Evolutionary conservation across 2,888 invertebrate species (phyloP), one percentile per base, ranked within the genome.

Genomic region (Himalopsyche japonica): DNA sequence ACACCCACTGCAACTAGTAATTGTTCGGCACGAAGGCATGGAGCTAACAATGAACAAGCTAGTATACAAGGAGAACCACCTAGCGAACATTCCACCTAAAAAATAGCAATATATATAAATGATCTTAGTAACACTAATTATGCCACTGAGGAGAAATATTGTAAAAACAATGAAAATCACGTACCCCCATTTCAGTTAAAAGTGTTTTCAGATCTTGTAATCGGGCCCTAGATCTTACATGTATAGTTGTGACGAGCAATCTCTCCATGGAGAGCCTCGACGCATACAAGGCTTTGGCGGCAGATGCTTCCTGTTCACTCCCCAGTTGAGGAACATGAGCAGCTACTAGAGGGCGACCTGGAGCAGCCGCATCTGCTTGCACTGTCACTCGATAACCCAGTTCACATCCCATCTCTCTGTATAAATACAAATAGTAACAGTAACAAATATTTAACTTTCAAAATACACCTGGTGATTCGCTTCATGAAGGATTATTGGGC

Each of bases 221-320:
- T 76, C 98, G 93, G 87, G 96, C 96, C 82, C 97, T 94, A 0
- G 98, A 97, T 87, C 99, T 94, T 83, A 98, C 96, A 89, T 99
- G 98, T 88, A 99, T 98, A 0, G 98, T 98, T 89, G 98, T 98
- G 7, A 98, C 98, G 49, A 99, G 93, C 81, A 99, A 92, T 49
- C 98, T 95, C 92, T 99, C 99, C 95, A 99, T 97, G 6, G 98
- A 98, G n/a, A 99, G 93, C 88, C 97, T 95, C 90, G 98, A 98
- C 32, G 97, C 97, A 88, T 97, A 94, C 70, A 97, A 95, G 87
- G 95, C 91, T 88, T 95, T 95, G 80, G 95, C 94, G 81, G 95
- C 94, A 90, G 96, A 95, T 82, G 93, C 89, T 84, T 92, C 92
- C 76, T 91, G 91, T 89, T 91, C 92, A 83, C 91, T 91, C 90